Evolutionary conservation across 2,113 vertebrate genomes (phyloP).

Genomic region (Xiphorhynchus elegans): DNA sequence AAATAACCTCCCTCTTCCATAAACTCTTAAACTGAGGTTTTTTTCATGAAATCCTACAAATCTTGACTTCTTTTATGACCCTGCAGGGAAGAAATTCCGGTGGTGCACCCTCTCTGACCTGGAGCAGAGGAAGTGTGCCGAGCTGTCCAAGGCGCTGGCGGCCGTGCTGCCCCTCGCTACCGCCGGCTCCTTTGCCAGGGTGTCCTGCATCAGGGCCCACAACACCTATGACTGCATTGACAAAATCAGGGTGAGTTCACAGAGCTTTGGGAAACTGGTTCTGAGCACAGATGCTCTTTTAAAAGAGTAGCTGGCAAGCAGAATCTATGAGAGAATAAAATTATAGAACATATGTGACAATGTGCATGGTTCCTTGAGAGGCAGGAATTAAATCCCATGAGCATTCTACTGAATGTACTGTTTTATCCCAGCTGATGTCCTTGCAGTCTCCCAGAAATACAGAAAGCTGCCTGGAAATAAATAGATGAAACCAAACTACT

Average conservation of each 20-base stretch:
- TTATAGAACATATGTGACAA: neutral
- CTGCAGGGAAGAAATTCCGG: slow-evolving; percentile 86
- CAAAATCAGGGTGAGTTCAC: slow-evolving; percentile 83
- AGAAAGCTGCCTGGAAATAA: neutral
- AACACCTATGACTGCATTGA: slow-evolving; percentile 84
- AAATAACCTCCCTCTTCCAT: neutral
- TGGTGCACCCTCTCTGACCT: slow-evolving; percentile 89
- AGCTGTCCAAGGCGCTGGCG: slow-evolving; percentile 81
- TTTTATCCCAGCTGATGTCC: neutral
- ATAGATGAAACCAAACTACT: neutral
- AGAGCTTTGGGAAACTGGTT: neutral
- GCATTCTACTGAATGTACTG: neutral
- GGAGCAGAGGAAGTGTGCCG: slow-evolving; percentile 89
- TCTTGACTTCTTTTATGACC: neutral
- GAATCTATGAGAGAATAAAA: neutral
- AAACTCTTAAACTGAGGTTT: neutral
- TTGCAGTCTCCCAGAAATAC: neutral
- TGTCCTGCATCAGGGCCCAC: slow-evolving; percentile 85
- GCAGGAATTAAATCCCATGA: neutral
- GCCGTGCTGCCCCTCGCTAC: slow-evolving; percentile 69
- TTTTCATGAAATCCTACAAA: neutral
- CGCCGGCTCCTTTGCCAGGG: slow-evolving; percentile 70
- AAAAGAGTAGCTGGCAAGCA: neutral
- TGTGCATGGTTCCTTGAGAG: neutral
- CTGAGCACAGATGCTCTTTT: neutral